phyloP scores from a whole-genome alignment of 1,140 invertebrate species.

The Acyrthosiphon pisum region DNA sequence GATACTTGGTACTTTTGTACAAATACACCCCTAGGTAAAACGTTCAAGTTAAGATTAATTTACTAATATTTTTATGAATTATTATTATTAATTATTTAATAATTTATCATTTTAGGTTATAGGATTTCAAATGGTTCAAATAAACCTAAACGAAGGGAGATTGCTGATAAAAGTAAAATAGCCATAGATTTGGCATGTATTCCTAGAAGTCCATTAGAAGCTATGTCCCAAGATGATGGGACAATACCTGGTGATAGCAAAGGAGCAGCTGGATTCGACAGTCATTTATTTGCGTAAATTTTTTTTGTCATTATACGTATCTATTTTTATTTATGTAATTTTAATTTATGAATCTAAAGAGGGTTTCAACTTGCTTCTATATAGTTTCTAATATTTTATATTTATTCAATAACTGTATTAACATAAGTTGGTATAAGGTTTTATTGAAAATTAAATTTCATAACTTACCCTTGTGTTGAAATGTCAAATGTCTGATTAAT shows the following conservation, averaged over 20 bases:
- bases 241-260: slow-evolving; percentile 74
- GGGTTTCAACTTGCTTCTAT: neutral
- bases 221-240: slow-evolving; percentile 66
- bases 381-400: neutral
- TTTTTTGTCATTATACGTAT: neutral
- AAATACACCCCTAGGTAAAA: slow-evolving; percentile 45
- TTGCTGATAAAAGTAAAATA: slow-evolving; percentile 43
- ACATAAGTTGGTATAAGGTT: neutral
- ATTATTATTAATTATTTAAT: slow-evolving; percentile 51
- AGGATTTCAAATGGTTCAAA: slow-evolving; percentile 63
- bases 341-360: neutral
- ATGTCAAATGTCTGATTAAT: neutral
- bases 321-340: neutral
- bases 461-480: neutral
- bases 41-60: neutral
- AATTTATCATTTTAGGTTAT: slow-evolving; percentile 59
- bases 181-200: neutral
- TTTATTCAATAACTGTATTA: neutral
- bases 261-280: slow-evolving; percentile 78
- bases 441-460: neutral
- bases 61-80: neutral
- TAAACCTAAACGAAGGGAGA: slow-evolving; percentile 11
- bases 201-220: slow-evolving; percentile 61
- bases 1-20: slow-evolving; percentile 56
- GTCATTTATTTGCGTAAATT: slow-evolving; percentile 69